A percentile compares a stretch with the other conserved stretches of the same genome.
Evolutionary conservation across 2,113 vertebrate genomes (phyloP).

Genomic region (Sphaerodactylus townsendi): DNA sequence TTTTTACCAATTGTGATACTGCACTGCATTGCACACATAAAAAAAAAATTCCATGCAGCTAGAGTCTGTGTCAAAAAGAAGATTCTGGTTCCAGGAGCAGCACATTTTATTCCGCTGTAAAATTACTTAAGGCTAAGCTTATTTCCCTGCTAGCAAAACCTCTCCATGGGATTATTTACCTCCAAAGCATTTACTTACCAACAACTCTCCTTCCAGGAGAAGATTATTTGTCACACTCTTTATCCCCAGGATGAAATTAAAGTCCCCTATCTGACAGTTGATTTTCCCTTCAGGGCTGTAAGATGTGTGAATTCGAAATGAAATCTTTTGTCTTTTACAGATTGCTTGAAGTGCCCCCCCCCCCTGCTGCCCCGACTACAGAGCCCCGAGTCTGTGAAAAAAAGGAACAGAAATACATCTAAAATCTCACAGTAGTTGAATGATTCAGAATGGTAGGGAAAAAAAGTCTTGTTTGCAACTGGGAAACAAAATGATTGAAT

Average conservation of each 20-base stretch:
- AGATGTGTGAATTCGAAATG: slow-evolving; percentile 53
- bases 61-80: neutral
- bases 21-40: neutral
- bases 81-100: slow-evolving; percentile 22
- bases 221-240: slow-evolving; percentile 50
- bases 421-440: neutral
- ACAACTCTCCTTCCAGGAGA: slow-evolving; percentile 47
- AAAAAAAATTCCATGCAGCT: neutral
- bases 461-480: neutral
- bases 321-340: slow-evolving; percentile 32
- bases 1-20: neutral
- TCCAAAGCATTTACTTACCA: slow-evolving; percentile 52
- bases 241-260: slow-evolving; percentile 57
- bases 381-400: neutral
- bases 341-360: slow-evolving; percentile 24
- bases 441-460: neutral
- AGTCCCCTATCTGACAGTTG: slow-evolving; percentile 40
- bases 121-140: slow-evolving; percentile 43
- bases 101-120: slow-evolving; percentile 35
- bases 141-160: slow-evolving; percentile 41
- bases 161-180: slow-evolving; percentile 38
- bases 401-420: neutral
- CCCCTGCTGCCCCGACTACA: neutral
- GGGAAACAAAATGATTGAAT: neutral
- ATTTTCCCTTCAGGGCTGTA: slow-evolving; percentile 47